Conservation (phyloP, 2,797 vertebrate genomes). For the Craterocephalus amniculus region DNA sequence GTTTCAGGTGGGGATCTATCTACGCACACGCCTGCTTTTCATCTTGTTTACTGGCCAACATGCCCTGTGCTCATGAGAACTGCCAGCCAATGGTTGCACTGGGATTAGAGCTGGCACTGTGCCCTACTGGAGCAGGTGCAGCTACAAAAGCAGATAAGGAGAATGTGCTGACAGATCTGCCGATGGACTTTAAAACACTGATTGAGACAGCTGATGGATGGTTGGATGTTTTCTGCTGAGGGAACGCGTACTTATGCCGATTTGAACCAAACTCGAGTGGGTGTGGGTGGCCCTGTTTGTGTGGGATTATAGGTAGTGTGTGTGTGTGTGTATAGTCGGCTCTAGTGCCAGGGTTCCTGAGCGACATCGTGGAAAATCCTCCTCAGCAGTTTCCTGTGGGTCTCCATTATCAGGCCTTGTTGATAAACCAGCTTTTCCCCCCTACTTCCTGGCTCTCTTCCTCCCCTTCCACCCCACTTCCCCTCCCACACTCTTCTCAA, state of each 20-base stretch:
- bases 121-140: constrained; percentile 76
- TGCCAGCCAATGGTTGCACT: constrained; percentile 47
- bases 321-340: constrained; percentile 27
- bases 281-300: constrained; percentile 61
- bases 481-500: constrained; percentile 80
- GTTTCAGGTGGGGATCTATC: constrained; percentile 45
- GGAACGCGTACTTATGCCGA: constrained; percentile 16
- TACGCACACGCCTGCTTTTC: constrained; percentile 48
- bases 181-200: constrained; percentile 56
- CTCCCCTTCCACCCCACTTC: constrained; percentile 79
- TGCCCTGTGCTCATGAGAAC: constrained; percentile 39
- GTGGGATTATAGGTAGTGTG: constrained; percentile 57
- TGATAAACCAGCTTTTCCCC: constrained; percentile 78
- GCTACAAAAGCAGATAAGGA: constrained; percentile 62
- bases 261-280: constrained; percentile 33
- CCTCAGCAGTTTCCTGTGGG: constrained; percentile 80
- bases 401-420: constrained; percentile 81
- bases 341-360: constrained; percentile 72
- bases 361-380: constrained; percentile 81
- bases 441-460: constrained; percentile 77
- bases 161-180: constrained; percentile 58
- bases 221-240: constrained; percentile 26
- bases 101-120: constrained; percentile 61
- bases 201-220: constrained; percentile 45
- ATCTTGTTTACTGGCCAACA: constrained; percentile 65